Base-by-base conservation (phyloP, 2,888 invertebrate genomes). In the Ophion slaviceki region DNA sequence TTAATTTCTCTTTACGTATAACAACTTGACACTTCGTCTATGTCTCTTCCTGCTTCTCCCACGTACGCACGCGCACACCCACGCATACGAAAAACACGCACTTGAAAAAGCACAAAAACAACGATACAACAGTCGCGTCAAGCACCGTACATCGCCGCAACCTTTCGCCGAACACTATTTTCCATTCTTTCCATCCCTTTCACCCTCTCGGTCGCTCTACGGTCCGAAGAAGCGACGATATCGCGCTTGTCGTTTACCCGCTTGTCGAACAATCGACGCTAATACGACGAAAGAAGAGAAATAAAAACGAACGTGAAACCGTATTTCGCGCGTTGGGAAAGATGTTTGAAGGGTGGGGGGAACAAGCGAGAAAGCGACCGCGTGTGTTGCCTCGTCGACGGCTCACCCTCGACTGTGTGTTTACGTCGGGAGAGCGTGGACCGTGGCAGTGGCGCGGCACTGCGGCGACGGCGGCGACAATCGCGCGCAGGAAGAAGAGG, bases 371-470 rank as follows among this genome's bases (percentile, higher is more conserved):
- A 78, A 76, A 57, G 64, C 77, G 62, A 80, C 72, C 83, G 77
- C 84, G 86, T 77, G 87, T 78, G 61, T 80, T 83, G 82, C 83
- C 82, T 84, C 82, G 87, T 86, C 87, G 88, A 86, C 88, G 88
- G 86, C 87, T 89, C 86, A 90, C 87, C 82, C 88, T 88, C 85
- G 86, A 86, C 86, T 88, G 85, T 87, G 79, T 86, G 87, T 87
- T 88, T 87, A 87, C 88, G 87, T 87, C 86, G 85, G 92, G 88
- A 94, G 94, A 82, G 95, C 95, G 92, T 95, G 95, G 85, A 94
- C 95, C 91, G 95, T 95, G 93, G 95, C 93, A 71, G 95, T 95
- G 78, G 95, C 95, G 91, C 85, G 95, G 84, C 75, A 85, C 80
- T 75, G 87, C 88, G 78, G 86, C 68, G 82, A 74, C 80, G 84